Percentiles rank a stretch among this genome's conserved stretches.
Conservation (phyloP, 2,113 vertebrate species). For the Chrysemys picta region DNA sequence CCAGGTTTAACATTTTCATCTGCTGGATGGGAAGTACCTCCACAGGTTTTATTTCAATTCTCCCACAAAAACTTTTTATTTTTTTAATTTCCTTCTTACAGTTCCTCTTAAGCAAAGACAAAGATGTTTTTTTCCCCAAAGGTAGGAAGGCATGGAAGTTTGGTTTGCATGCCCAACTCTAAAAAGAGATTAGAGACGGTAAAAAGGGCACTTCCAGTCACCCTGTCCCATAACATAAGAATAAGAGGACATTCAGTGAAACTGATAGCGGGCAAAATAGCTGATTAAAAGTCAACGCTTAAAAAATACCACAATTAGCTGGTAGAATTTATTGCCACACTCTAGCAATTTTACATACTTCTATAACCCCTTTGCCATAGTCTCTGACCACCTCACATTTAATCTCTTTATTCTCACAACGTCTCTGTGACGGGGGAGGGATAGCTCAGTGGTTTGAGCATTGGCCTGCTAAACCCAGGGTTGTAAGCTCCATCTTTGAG, state of each 20-base stretch:
- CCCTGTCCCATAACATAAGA: neutral
- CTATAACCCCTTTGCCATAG: neutral
- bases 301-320: neutral
- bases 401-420: neutral
- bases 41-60: conserved; percentile 62
- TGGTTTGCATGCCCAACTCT: neutral
- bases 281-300: neutral
- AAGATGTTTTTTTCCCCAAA: conserved; percentile 44
- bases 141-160: conserved; percentile 1
- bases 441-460: too few species aligned
- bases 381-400: neutral
- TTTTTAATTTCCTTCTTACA: conserved; percentile 18
- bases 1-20: conserved; percentile 65
- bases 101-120: conserved; percentile 1
- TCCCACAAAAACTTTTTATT: conserved; percentile 21
- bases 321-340: neutral
- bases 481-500: too few species aligned
- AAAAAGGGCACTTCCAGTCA: conserved; percentile 9
- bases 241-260: neutral
- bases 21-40: conserved; percentile 40
- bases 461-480: too few species aligned
- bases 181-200: conserved; percentile 51
- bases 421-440: neutral
- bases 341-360: neutral
- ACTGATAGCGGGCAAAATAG: neutral